Base-by-base conservation (phyloP, 1,140 invertebrate genomes). In the Orchestia grillus region DNA sequence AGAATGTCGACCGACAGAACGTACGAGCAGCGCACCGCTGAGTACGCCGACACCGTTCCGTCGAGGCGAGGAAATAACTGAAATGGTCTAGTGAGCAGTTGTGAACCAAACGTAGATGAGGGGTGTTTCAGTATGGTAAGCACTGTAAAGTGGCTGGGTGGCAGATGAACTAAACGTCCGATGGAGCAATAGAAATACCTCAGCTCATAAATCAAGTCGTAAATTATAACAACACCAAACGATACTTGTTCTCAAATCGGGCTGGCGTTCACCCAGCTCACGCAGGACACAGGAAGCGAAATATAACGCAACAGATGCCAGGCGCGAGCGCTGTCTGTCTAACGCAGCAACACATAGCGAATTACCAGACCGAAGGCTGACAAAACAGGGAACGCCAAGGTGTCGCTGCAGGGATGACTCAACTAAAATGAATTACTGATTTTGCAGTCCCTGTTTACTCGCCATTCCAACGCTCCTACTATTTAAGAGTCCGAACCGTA, bases 1-100 rank as follows among this genome's bases (percentile, higher is more conserved):
- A 90, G 88, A 90, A 90, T 90, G 88, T 44, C 88, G 88, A 42
- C 28, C 88, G 88, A 90, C n/a, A 23, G 41, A 90, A 8, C 88
- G 43, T 19, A 8, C 88, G 88, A 90, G 88, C 88, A 36, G 8
- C 3, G 36, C 88, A 90, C 88, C n/a, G 43, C 41, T 42, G 8
- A 36, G 36, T 87, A 36, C 41, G 36, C 36, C 87, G 40, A 8
- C 41, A 87, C 88, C 36, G n/a, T 8, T 44, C 62, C 62, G 62
- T 28, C 3, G 62, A 77, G 62, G 36, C 62, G 19, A 90, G 43
- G 6, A 90, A 90, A 90, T 42, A 90, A 44, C 88, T 42, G 43
- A 90, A 90, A 90, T 90, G 8, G 41, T 42, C 88, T 19, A 77
- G 62, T 77, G 1, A 36, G 62, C 28, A 28, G 62, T 77, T 77